Evolutionary conservation across 2,888 invertebrate genomes (phyloP), one percentile per base, ranked within the genome.

Genomic region (Thera britannica): DNA sequence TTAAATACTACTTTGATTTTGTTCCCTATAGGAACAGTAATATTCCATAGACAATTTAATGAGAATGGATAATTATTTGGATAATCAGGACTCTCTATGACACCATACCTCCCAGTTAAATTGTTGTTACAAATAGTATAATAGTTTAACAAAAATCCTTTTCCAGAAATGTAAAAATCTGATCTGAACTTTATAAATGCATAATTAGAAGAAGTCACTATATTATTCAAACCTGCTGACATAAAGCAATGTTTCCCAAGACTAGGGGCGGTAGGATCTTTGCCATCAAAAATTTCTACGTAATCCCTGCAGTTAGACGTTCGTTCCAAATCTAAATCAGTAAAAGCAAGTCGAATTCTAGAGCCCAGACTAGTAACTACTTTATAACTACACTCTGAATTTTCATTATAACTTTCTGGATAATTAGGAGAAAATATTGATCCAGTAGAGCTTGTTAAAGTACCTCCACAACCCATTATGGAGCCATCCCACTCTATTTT

Each of bases 11-110:
- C 83, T 74, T 96, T 97, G 51, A 99, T 94, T 79, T 92, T 96
- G 87, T 98, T 98, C 2, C 98, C 98, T 64, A 84, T 85, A 0
- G 97, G 95, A 0, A 96, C 97, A 44, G 95, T 94, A 48, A 97
- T 95, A 9, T 87, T 95, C 97, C 97, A 98, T 3, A 94, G 90
- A 83, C 98, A 98, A 82, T 97, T 95, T 36, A 94, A 82, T 58
- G 91, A 87, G 54, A 92, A 85, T 0, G 96, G 95, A 85, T 97
- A 96, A 11, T 90, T 82, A 74, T 95, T 83, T 0, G 98, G 98
- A 84, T 96, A 98, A 82, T 97, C 97, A 0, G 97, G 97, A 79
- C 97, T 98, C 87, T 98, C 98, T 67, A 98, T 97, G 7, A 96
- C 95, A 9, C 98, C 98, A 74, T 94, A 90, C 79, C 94, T 95